These are phyloP conservation scores for Loriculus beryllinus DNA, from an alignment of 2,797 vertebrate species.

Conservation along the genomic window DNA sequence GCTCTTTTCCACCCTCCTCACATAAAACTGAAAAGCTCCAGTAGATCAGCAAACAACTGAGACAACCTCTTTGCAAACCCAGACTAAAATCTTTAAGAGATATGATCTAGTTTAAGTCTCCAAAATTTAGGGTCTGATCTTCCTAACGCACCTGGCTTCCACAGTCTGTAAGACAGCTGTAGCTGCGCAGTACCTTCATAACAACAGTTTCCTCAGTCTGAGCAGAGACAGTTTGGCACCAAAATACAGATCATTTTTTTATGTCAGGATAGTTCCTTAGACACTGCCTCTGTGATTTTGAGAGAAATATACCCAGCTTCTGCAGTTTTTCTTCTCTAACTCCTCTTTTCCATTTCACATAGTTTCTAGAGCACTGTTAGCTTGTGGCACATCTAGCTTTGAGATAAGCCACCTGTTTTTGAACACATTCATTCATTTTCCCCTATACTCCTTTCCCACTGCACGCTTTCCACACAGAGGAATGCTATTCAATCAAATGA, in stretches of 20 bases:
- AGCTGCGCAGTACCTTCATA: background rate
- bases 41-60: background rate
- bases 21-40: background rate
- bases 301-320: background rate
- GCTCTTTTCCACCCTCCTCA: background rate
- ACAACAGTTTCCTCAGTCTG: background rate
- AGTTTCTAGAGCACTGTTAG: background rate
- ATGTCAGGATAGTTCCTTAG: background rate
- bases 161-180: background rate
- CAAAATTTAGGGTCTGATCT: background rate
- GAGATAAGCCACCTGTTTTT: conserved; percentile 12
- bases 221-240: background rate
- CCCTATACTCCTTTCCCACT: background rate
- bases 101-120: background rate
- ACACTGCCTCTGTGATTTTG: background rate
- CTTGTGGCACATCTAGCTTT: background rate
- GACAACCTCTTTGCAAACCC: background rate
- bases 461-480: background rate
- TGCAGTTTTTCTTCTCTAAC: background rate
- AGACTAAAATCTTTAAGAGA: background rate
- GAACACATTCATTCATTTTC: background rate
- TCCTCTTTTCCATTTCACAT: background rate
- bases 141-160: background rate
- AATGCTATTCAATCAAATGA: background rate
- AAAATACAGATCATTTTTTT: background rate